A percentile compares a stretch with the other conserved stretches of the same genome.
These are phyloP conservation scores for Axea sp. DNA, from an alignment of 2,888 invertebrate genomes.

Conservation along the genomic window DNA sequence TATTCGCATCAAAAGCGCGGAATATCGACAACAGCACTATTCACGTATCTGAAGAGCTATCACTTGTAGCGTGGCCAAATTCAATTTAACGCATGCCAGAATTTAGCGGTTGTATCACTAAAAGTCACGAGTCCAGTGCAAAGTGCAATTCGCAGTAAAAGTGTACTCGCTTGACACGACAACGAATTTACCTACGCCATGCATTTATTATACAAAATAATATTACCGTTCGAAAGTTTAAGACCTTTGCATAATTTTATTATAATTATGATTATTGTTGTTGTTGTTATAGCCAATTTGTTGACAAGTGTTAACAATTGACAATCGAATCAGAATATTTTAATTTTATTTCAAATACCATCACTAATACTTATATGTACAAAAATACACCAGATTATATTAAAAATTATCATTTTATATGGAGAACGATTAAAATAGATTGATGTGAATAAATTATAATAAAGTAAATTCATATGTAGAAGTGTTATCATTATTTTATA, in stretches of 20 bases:
- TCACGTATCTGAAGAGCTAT: constrained; percentile 49
- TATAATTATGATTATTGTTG: too few relatives aligned
- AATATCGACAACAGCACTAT: constrained; percentile 45
- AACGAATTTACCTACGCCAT: constrained; percentile 26
- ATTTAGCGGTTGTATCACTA: constrained; percentile 52
- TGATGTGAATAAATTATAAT: too few relatives aligned
- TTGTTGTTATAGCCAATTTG: constrained; percentile 31
- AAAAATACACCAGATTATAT: constrained; percentile 15
- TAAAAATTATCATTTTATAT: constrained; percentile 12
- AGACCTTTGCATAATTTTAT: constrained; percentile 14
- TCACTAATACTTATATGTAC: constrained; percentile 31
- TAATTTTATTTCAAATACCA: constrained; percentile 21
- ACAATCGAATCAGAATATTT: constrained; percentile 21
- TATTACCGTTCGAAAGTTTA: constrained; percentile 32
- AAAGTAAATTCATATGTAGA: too few relatives aligned
- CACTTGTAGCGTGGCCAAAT: constrained; percentile 51
- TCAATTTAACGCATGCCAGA: constrained; percentile 60
- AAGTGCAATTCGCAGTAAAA: constrained; percentile 55
- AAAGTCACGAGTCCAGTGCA: constrained; percentile 52
- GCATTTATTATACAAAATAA: constrained; percentile 41
- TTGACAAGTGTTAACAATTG: constrained; percentile 1
- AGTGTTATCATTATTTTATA: too few relatives aligned
- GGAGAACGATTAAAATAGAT: constrained; percentile 22
- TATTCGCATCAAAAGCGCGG: constrained; percentile 30
- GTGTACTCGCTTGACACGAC: constrained; percentile 25